Evolutionary conservation across 2,888 invertebrate species (phyloP).

Genomic region (Salpingus planirostris): DNA sequence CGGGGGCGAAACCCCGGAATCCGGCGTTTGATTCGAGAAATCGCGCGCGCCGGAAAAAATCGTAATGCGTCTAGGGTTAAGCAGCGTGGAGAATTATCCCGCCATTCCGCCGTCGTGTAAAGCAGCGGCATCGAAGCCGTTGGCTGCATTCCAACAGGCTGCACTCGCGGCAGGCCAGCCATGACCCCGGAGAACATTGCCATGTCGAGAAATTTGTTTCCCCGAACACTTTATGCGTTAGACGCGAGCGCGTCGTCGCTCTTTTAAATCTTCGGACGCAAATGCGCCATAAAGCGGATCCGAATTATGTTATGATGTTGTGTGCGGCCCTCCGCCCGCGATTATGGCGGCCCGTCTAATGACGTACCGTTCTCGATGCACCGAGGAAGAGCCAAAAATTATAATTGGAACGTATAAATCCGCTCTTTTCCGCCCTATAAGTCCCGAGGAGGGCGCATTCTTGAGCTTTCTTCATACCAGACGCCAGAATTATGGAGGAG

Average conservation of each 20-base stretch:
- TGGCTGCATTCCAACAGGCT: slow-evolving; percentile 37
- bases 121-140: slow-evolving; percentile 29
- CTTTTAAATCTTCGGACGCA: slow-evolving; percentile 11
- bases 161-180: slow-evolving; percentile 24
- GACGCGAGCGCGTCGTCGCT: slow-evolving; percentile 6
- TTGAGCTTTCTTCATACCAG: no score
- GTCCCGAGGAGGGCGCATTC: no score
- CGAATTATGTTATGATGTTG: slow-evolving; percentile 29
- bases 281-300: slow-evolving; percentile 18
- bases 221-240: slow-evolving; percentile 8
- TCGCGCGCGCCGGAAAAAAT: slow-evolving; percentile 12
- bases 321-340: slow-evolving; percentile 13
- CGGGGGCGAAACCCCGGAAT: slow-evolving; percentile 3
- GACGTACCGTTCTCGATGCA: slow-evolving; percentile 22
- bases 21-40: no score
- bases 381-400: slow-evolving; percentile 31
- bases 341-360: slow-evolving; percentile 20
- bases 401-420: slow-evolving; percentile 33
- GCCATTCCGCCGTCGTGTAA: slow-evolving; percentile 27
- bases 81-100: slow-evolving; percentile 29
- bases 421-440: no score
- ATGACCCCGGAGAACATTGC: slow-evolving; percentile 16
- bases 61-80: slow-evolving; percentile 25
- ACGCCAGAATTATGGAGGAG: no score
- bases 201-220: slow-evolving; percentile 14